Base-by-base conservation (phyloP, 2,113 vertebrate species). In the Chroicocephalus ridibundus region DNA sequence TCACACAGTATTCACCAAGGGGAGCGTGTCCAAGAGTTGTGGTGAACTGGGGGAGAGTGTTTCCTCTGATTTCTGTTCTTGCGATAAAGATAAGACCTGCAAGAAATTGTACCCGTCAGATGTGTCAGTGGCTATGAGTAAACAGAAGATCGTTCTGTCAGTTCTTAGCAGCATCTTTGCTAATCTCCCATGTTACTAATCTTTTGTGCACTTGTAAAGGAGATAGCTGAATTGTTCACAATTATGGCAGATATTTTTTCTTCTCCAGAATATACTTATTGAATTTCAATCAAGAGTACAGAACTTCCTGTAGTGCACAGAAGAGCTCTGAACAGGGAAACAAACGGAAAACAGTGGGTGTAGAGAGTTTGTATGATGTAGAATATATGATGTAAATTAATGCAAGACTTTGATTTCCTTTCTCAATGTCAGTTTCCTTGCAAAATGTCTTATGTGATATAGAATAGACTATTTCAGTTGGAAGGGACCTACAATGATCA, bases 41-140 rank as follows among this genome's bases (percentile, higher is more conserved):
- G 49, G 62, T 72, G 79, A 42, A n/a, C 82, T 93, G 61, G 20
- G 57, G 47, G 38, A 88, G 80, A 90, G 81, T 18, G 75, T 78
- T 93, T 36, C 38, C 90, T 78, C 89, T 90, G 32, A 60, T 97
- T 64, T 94, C 86, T 92, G 47, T 32, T 90, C 78, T 34, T 61
- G 16, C 68, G 91, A 64, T 79, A 90, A 96, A 90, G 86, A 78
- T 78, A 71, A 57, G 60, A 93, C 21, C 32, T 70, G 77, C 65
- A 96, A 87, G 76, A 94, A 92, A 95, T 94, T 81, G 61, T 95
- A 74, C 66, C 36, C 90, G 94, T 94, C 96, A 94, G 81, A 93
- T 94, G 51, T 96, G 96, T 66, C 96, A 94, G 46, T n/a, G 57
- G 57, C 81, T 94, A 55, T 90, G 92, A 93, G 89, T 64, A 82